A percentile compares a stretch with the other conserved stretches of the same genome.
Conservation (phyloP, 2,888 invertebrate genomes). For the Ectemnius cavifrons region DNA sequence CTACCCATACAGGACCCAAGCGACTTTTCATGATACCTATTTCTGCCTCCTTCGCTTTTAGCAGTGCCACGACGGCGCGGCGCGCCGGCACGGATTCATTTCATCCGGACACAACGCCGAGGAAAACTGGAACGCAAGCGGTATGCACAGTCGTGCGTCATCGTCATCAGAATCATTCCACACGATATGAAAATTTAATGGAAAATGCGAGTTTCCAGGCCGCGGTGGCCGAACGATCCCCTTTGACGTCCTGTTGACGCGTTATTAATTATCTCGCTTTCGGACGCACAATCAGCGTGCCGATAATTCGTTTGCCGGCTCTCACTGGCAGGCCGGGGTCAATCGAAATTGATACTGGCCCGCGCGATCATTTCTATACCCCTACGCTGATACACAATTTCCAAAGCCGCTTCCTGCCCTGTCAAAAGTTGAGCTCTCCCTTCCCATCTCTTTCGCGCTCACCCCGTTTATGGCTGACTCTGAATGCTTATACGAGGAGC, state of each 20-base stretch:
- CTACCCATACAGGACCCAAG: background rate
- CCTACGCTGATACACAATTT: too few species aligned
- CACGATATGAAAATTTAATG: constrained; percentile 26
- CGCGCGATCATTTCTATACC: background rate
- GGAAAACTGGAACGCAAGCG: background rate
- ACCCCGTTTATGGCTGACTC: too few species aligned
- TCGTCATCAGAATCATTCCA: background rate
- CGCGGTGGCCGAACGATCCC: background rate
- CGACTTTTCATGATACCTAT: background rate
- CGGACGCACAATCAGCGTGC: constrained; percentile 23
- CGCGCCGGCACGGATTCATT: background rate
- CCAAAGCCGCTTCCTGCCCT: too few species aligned
- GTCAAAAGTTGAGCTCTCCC: too few species aligned
- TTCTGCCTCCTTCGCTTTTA: background rate
- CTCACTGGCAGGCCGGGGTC: background rate
- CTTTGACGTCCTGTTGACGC: constrained; percentile 29
- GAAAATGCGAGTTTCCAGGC: background rate
- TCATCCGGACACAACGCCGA: background rate
- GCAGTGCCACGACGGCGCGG: background rate
- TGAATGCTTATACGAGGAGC: too few species aligned
- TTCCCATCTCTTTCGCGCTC: too few species aligned
- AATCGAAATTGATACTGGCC: background rate
- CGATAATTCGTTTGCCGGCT: constrained; percentile 15
- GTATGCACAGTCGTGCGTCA: background rate
- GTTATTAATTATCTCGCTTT: constrained; percentile 41